phyloP scores from a whole-genome alignment of 1,140 invertebrate species.

The Ephestia elutella region DNA sequence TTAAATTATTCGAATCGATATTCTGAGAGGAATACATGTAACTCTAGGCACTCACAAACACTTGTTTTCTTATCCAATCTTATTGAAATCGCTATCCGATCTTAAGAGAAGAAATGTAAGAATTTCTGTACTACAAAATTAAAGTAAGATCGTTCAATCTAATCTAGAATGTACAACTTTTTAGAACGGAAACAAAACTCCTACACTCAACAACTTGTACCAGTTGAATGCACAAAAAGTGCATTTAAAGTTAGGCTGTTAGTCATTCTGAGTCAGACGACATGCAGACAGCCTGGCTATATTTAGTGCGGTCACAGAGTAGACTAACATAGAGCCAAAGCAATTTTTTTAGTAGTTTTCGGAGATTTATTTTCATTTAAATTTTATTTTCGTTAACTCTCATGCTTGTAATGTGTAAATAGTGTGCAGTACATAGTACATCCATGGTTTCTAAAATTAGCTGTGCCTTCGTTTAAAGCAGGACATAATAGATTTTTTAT shows the following conservation, averaged over 20 bases:
- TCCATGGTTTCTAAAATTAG: too few relatives aligned
- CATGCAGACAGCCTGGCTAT: background rate
- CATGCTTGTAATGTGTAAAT: background rate
- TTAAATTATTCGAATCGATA: too few relatives aligned
- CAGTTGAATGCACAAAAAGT: background rate
- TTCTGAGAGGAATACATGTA: too few relatives aligned
- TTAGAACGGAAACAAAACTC: background rate
- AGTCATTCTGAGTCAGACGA: conserved; percentile 1
- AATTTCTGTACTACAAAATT: too few relatives aligned
- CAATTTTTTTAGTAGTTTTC: background rate
- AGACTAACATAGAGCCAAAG: background rate
- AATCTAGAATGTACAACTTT: background rate
- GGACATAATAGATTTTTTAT: too few relatives aligned
- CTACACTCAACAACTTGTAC: background rate
- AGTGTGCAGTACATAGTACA: too few relatives aligned
- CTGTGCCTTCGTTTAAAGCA: too few relatives aligned
- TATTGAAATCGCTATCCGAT: too few relatives aligned
- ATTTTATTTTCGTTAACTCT: too few relatives aligned
- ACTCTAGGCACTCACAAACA: too few relatives aligned
- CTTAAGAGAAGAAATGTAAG: too few relatives aligned
- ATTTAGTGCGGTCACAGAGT: background rate
- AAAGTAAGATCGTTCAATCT: background rate
- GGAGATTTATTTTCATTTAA: background rate
- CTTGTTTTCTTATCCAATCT: too few relatives aligned
- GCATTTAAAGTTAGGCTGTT: background rate